Conservation (phyloP, 2,797 vertebrate species). For the Sorex maritimensis region DNA sequence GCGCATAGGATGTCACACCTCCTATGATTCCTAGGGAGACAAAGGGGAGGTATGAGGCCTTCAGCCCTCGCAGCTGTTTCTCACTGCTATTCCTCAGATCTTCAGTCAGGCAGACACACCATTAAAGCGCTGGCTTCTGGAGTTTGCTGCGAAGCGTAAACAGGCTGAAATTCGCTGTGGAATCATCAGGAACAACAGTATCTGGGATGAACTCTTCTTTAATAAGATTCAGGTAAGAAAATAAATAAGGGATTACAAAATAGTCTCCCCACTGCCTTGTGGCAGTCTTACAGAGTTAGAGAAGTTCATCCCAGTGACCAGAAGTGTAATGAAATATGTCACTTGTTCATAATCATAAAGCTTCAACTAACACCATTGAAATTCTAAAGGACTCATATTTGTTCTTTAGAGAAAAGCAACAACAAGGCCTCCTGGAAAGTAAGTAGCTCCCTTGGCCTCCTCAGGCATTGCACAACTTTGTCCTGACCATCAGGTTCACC, state of each 20-base stretch:
- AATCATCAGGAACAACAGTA: constrained; percentile 96
- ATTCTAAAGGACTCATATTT: constrained; percentile 14
- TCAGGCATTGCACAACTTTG: neutral
- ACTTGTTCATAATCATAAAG: constrained; percentile 51
- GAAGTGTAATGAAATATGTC: neutral
- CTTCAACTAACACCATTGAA: neutral
- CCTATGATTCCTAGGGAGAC: neutral
- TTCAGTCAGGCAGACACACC: constrained; percentile 97
- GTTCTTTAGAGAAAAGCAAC: constrained; percentile 1
- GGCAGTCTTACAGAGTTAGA: neutral
- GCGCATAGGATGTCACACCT: neutral
- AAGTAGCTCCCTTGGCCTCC: constrained; percentile 8
- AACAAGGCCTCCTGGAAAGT: neutral
- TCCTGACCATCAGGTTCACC: too few species aligned
- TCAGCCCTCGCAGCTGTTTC: neutral
- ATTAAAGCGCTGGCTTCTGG: constrained; percentile 96
- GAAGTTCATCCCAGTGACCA: neutral
- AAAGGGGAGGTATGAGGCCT: neutral
- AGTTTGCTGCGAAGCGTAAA: constrained; percentile 97
- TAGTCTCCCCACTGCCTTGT: neutral
- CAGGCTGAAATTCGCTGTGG: constrained; percentile 95
- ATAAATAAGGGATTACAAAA: neutral
- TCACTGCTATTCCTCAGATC: constrained; percentile 91
- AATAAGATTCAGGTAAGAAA: constrained; percentile 96
- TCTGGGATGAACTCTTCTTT: constrained; percentile 99